Evolutionary conservation across 2,113 vertebrate species (phyloP).

Genomic region (Chrysochloris asiatica): DNA sequence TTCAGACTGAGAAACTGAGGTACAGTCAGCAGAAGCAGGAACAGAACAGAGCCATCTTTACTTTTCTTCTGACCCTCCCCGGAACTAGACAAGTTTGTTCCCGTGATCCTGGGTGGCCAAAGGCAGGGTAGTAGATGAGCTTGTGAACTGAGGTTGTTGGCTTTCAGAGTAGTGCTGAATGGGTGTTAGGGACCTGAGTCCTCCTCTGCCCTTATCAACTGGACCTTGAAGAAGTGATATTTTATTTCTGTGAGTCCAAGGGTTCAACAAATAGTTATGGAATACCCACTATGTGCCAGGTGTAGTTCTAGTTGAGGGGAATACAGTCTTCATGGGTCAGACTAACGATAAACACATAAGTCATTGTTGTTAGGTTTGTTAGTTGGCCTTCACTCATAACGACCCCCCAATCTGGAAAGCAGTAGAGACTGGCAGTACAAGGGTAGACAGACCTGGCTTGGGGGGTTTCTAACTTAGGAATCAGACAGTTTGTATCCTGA

Average conservation of each 20-base stretch:
- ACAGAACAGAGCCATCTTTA: neutral
- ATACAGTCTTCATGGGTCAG: too few relatives aligned
- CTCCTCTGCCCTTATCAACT: neutral
- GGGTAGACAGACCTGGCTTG: neutral
- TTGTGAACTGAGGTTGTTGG: neutral
- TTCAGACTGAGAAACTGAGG: neutral
- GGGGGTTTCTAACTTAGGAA: neutral
- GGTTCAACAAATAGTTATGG: too few relatives aligned
- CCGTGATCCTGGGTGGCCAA: accelerated
- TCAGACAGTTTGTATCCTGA: neutral
- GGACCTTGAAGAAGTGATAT: neutral
- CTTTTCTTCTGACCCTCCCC: neutral
- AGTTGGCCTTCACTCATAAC: too few relatives aligned
- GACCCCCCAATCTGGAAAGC: neutral
- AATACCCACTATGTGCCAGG: too few relatives aligned
- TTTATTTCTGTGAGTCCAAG: neutral
- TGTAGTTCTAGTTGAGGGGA: too few relatives aligned
- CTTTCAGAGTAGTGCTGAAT: neutral
- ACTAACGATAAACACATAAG: too few relatives aligned
- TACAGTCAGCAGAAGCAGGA: neutral
- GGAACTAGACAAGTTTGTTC: neutral
- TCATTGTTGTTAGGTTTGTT: too few relatives aligned
- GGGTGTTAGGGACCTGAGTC: neutral
- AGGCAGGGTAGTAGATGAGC: neutral
- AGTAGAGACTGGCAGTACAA: neutral